Evolutionary conservation across 1,140 invertebrate genomes (phyloP), one percentile per base, ranked within the genome.

Genomic region (Paraescarpia echinospica): DNA sequence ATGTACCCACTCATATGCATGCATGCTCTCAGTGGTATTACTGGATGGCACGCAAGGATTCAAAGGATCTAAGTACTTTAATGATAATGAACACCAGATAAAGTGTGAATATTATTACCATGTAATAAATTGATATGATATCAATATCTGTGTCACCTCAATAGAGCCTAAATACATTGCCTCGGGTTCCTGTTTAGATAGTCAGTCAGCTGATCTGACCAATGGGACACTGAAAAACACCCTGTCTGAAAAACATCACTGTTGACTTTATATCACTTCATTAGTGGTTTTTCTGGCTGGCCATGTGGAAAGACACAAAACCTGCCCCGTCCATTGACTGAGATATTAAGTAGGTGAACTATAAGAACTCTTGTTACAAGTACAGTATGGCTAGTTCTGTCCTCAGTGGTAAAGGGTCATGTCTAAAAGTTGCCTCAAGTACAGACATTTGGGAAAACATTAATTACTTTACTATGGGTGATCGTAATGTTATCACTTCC

Each of bases 111-210:
- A 77, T 18, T 77, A 77, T 77, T 77, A 27, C 59, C 18, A 77
- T 77, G 59, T 77, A 77, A 77, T 77, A 77, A 77, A 77, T 77
- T 77, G 59, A 77, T 77, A 77, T 77, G 59, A 77, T 77, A 77
- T 77, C 59, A 77, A 27, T 77, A 18, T 22, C 59, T 77, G 59
- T 41, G 41, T 41, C 41, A 12, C 4, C 59, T 4, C 2, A 18
- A 77, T 77, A 77, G 27, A 27, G 59, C 27, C 59, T 77, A 31
- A 77, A 77, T 77, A 18, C 59, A 77, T 77, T 77, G 59, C 59
- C 59, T 31, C 59, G 22, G 59, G 59, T 77, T 77, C 8, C 59
- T 77, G 59, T 77, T 77, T 77, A 77, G 59, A 77, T 77, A 77
- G 59, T 18, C 22, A 77, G 27, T 31, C 59, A 77, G 59, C 27